Evolutionary conservation across 2,797 vertebrate genomes (phyloP), one percentile per base, ranked within the genome.

Genomic region (Myripristis jacobus): DNA sequence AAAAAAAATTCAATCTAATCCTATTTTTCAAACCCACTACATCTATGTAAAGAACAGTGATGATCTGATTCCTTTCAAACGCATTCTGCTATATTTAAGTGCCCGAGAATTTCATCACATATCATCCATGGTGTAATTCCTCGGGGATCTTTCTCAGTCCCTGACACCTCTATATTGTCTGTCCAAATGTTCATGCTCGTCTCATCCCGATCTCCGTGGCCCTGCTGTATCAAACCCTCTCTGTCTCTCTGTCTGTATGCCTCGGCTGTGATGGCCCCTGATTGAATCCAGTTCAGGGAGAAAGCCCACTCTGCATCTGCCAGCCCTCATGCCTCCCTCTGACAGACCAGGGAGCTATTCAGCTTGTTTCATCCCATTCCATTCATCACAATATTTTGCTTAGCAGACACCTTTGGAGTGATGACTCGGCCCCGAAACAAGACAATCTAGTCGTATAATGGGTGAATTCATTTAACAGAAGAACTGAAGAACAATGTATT

Each of bases 331-430:
- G 43, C 25, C 38, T 63, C 16, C 38, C 43, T 73, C 50, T 71
- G 73, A 74, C 66, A 75, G 68, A 38, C 47, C 58, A 1, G 48
- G 48, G 41, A 63, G 65, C 59, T 68, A 51, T 71, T 70, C 58
- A 50, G 68, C 71, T 62, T 65, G 56, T 36, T 78, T 67, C 34
- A 34, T 76, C 73, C 58, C 15, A 10, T 61, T 73, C 25, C 64
- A 78, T 79, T 84, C 77, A 82, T 84, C 69, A 38, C 57, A 55
- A 51, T 61, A 54, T 83, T 85, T 65, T 78, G 72, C 71, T 81
- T 68, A 55, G 66, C 66, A 54, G 65, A 72, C 66, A 64, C 18
- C 25, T 77, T 72, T 53, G 25, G 55, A 59, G 47, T 11, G 60
- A 67, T 44, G 47, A 10, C 27, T 55, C 13, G 13, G n/a, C 58